Evolutionary conservation across 2,797 vertebrate species (phyloP).

Genomic region (Numenius phaeopus): DNA sequence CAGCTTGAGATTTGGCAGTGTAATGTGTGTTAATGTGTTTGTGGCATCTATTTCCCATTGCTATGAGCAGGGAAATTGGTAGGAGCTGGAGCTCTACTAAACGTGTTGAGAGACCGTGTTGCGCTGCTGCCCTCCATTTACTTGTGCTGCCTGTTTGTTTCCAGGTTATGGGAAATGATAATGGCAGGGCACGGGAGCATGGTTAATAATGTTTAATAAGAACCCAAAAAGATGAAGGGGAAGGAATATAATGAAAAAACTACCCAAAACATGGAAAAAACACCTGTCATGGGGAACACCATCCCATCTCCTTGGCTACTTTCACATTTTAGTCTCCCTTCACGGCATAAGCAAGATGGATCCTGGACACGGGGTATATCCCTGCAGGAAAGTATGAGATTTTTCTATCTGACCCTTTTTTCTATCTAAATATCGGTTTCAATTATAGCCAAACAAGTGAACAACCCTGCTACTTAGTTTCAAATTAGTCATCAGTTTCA

Average conservation of each 20-base stretch:
- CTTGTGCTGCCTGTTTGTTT: neutral
- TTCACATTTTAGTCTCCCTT: neutral
- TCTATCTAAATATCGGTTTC: neutral
- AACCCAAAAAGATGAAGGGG: neutral
- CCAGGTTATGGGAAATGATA: neutral
- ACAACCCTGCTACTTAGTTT: neutral
- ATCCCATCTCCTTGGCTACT: neutral
- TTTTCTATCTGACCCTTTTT: neutral
- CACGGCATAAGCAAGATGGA: neutral
- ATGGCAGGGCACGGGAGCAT: neutral
- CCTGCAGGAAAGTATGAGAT: neutral
- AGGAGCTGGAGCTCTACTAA: neutral
- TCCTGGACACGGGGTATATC: neutral
- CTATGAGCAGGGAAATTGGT: neutral
- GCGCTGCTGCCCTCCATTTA: neutral
- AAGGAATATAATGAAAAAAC: neutral
- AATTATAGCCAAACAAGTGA: neutral
- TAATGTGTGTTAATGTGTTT: neutral
- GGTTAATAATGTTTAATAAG: neutral
- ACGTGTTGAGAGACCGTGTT: fast-evolving
- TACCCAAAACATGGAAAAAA: neutral
- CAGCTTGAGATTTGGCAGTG: neutral
- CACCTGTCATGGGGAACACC: neutral
- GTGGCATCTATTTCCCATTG: neutral
- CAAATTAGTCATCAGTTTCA: neutral